These are phyloP conservation scores for Peromyscus maniculatus DNA, from an alignment of 2,113 vertebrate genomes.

Conservation along the genomic window DNA sequence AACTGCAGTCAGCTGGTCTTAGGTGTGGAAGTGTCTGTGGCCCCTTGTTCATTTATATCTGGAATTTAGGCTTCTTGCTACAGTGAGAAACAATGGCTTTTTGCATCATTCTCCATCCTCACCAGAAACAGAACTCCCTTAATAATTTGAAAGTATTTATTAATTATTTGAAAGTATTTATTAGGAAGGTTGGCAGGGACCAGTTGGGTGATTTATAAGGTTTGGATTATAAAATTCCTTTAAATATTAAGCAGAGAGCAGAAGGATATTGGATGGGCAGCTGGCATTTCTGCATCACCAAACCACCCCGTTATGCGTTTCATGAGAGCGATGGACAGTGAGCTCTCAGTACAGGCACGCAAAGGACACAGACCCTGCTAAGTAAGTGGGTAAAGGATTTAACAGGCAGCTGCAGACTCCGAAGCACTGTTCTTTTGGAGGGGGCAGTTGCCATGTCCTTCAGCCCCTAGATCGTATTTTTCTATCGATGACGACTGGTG, in stretches of 20 bases:
- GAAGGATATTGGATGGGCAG: conserved; percentile 37
- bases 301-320: conserved; percentile 44
- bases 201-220: conserved; percentile 45
- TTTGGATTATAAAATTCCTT: conserved; percentile 62
- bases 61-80: conserved; percentile 8
- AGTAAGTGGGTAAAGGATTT: conserved; percentile 11
- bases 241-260: conserved; percentile 63
- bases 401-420: not conserved
- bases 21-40: not conserved
- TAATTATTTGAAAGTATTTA: conserved; percentile 52
- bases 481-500: not conserved
- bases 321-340: conserved; percentile 49
- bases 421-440: not conserved
- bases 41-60: not conserved
- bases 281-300: conserved; percentile 54
- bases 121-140: conserved; percentile 16
- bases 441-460: not conserved
- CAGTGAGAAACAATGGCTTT: conserved; percentile 19
- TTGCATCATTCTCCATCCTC: conserved; percentile 14
- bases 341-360: not conserved
- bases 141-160: conserved; percentile 39
- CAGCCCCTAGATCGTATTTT: not conserved
- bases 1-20: not conserved
- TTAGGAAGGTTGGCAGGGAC: conserved; percentile 38
- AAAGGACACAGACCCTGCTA: conserved; percentile 16